These are phyloP conservation scores for Chloroclystis v-ata DNA, from an alignment of 2,888 invertebrate genomes.

Conservation along the genomic window DNA sequence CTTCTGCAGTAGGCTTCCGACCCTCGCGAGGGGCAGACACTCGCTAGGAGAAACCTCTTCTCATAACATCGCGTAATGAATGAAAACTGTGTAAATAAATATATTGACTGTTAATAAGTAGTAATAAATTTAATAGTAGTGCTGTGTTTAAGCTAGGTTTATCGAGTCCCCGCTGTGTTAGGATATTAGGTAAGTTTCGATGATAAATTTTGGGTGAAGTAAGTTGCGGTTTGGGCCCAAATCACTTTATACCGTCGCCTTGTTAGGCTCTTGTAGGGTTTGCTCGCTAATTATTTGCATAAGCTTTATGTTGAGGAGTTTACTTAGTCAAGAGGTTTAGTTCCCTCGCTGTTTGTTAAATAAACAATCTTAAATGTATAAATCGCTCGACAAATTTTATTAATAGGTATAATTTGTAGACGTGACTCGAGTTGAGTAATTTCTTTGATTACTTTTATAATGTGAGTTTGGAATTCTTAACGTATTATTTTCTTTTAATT, in stretches of 20 bases:
- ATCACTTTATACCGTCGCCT: slow-evolving; percentile 3
- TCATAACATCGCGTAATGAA: slow-evolving; percentile 18
- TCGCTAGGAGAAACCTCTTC: slow-evolving; percentile 19
- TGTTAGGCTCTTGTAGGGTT: slow-evolving; percentile 3
- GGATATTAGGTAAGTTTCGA: slow-evolving; percentile 19
- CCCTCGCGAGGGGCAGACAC: slow-evolving; percentile 34
- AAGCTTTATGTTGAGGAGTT: neutral
- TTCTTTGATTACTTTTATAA: too few relatives aligned
- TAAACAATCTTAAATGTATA: neutral
- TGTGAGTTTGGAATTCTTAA: too few relatives aligned
- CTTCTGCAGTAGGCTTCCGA: slow-evolving; percentile 57
- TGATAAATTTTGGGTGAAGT: slow-evolving; percentile 3
- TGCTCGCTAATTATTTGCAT: slow-evolving; percentile 2
- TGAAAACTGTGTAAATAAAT: slow-evolving; percentile 19
- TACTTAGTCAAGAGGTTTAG: neutral
- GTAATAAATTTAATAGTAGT: slow-evolving; percentile 8
- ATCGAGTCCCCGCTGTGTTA: neutral
- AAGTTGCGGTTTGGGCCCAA: neutral
- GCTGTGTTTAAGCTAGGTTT: neutral
- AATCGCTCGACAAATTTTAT: too few relatives aligned
- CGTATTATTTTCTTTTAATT: too few relatives aligned
- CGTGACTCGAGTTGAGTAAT: too few relatives aligned
- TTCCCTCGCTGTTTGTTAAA: neutral
- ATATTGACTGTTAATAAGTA: neutral
- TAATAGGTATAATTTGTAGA: too few relatives aligned